Evolutionary conservation across 2,888 invertebrate genomes (phyloP), one percentile per base, ranked within the genome.

Genomic region (Pollenia labialis): DNA sequence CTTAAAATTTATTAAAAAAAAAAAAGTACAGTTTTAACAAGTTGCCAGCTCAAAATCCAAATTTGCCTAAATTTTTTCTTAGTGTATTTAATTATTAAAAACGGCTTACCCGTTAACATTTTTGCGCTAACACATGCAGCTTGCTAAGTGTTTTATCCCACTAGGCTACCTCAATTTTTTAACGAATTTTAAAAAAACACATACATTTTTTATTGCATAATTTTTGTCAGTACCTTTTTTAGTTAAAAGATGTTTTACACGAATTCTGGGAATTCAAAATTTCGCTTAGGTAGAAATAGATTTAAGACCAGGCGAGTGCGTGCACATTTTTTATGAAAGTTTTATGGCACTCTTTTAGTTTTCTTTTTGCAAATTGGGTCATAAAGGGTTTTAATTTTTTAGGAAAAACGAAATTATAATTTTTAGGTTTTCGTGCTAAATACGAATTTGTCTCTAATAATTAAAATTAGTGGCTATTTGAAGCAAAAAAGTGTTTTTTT

Each of bases 401-500:
- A 74, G n/a, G 50, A 44, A 56, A 48, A 40, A 32, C 40, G 10
- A 75, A 42, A 18, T 0, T 23, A 40, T 11, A 23, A 7, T 42
- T 60, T 62, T 12, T 66, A 54, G 44, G 42, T 60, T 62, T 16
- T 66, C 54, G 44, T 54, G 46, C 32, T 66, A n/a, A 44, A 76
- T 8, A 54, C 32, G 14, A 76, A 75, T 23, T 23, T 64, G 75
- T 64, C 11, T 9, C 46, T 58, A 58, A 32, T 32, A 72, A 72
- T 72, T 72, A n/a, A 32, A 90, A 90, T 91, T 90, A 90, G 86
- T 89, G 89, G 91, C 90, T 90, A 91, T 91, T 90, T 91, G 91
- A 89, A 89, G 89, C 84, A 2, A 32, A 90, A 91, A 91, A 89
- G 90, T 91, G 88, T 89, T 91, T 87, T 79, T 87, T 79, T 52